Base-by-base conservation (phyloP, 1,140 invertebrate genomes). In the Phocides pigmalion region DNA sequence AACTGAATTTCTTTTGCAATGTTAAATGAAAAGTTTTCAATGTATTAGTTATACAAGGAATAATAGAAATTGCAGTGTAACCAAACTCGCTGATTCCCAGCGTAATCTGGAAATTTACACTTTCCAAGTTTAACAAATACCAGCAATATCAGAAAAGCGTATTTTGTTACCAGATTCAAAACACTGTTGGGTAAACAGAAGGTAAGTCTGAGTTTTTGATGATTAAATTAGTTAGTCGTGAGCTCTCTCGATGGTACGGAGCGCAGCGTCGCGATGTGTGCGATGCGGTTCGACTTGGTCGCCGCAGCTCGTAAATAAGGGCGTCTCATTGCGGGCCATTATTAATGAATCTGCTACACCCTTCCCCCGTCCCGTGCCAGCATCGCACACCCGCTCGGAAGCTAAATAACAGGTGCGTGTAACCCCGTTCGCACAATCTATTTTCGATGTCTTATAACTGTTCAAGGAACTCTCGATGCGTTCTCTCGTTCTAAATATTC, bases 341-440 rank as follows among this genome's bases (percentile, higher is more conserved):
- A 89, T 91, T 89, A 91, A 89, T 91, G 87, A 91, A 89, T 87
- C 78, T 77, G 79, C 79, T 73, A 66, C 64, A 61, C 73, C 75
- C 73, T 63, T 76, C 76, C 74, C 66, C 54, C 65, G 47, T 49
- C 71, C 73, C 73, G 62, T 46, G 56, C 76, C 56, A 71, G 73
- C 76, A 67, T 75, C 79, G 67, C 79, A 72, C 69, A 72, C 69
- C 66, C 74, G 73, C 76, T 75, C 74, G 73, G 79, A 89, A 89
- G 85, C 84, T 81, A 88, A 88, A 89, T 87, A 90, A 90, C 89
- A 91, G 89, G 89, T 91, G 89, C 83, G 89, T 84, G 80, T 91
- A 91, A 89, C 89, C 89, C 86, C 86, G 80, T 91, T 91, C 84
- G 89, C 85, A 89, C 78, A 89, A 88, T 90, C 89, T 91, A 91